Conservation (phyloP, 53 echinoderm and acorn worm species). For the Holothuria scabra region DNA sequence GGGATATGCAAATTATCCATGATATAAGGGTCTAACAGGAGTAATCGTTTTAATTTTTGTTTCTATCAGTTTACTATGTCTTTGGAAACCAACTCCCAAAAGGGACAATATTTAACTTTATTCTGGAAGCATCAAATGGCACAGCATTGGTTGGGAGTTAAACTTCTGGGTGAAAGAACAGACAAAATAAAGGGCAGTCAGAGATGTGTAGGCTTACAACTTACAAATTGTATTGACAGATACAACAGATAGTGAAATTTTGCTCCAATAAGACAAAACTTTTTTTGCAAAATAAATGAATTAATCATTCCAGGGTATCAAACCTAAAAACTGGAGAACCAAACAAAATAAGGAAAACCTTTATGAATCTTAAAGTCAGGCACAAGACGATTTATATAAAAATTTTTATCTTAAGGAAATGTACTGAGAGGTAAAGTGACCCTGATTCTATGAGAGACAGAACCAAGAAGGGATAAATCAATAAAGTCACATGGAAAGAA, state of each 20-base stretch:
- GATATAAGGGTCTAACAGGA: too few species aligned
- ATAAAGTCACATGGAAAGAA: too few species aligned
- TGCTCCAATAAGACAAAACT: slow-evolving; percentile 30
- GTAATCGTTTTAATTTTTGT: too few species aligned
- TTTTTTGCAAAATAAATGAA: slow-evolving; percentile 18
- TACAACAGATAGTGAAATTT: slow-evolving; percentile 28
- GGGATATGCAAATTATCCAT: too few species aligned
- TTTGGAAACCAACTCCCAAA: too few species aligned
- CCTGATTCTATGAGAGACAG: too few species aligned
- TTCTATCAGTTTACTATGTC: too few species aligned
- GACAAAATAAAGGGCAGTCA: background rate
- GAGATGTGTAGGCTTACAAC: background rate
- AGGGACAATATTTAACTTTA: too few species aligned
- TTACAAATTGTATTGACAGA: slow-evolving; percentile 22
- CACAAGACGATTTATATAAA: slow-evolving; percentile 39
- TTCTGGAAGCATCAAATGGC: too few species aligned
- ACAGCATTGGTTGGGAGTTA: too few species aligned
- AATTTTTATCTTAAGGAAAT: slow-evolving; percentile 23
- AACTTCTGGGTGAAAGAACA: background rate
- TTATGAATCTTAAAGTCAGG: slow-evolving; percentile 8
- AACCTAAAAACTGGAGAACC: background rate
- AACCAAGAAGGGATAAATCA: too few species aligned
- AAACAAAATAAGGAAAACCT: too few species aligned
- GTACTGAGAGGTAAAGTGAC: background rate
- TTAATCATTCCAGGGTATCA: background rate